Evolutionary conservation across 2,797 vertebrate species (phyloP).

Genomic region (Mormyrops boulengeri): DNA sequence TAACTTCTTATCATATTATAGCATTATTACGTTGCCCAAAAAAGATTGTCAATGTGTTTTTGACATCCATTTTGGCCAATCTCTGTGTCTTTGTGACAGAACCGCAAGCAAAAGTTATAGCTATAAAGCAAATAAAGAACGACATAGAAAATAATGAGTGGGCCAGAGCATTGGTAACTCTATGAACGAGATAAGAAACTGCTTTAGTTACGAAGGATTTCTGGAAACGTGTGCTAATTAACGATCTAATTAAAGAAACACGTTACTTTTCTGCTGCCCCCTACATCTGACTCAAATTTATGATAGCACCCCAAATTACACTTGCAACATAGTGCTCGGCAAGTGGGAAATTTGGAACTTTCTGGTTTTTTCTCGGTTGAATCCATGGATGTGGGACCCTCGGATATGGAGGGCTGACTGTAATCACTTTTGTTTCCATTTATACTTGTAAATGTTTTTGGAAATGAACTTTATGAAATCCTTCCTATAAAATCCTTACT

Average conservation of each 20-base stretch:
- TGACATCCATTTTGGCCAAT: neutral
- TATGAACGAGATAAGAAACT: neutral
- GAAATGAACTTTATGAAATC: neutral
- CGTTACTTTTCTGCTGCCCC: neutral
- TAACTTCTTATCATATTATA: neutral
- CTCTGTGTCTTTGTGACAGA: neutral
- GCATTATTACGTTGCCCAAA: neutral
- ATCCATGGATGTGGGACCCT: neutral
- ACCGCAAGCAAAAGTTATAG: neutral
- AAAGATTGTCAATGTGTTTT: neutral
- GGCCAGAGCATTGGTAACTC: neutral
- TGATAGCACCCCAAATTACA: neutral
- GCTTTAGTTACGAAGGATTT: neutral
- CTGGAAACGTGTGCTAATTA: neutral
- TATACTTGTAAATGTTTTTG: neutral
- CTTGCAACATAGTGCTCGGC: neutral
- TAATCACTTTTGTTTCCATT: neutral
- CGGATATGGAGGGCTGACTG: neutral
- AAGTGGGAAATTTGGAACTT: neutral
- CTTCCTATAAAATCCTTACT: neutral
- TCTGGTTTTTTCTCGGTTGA: neutral
- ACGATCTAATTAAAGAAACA: neutral
- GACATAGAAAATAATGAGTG: neutral
- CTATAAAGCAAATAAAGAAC: neutral
- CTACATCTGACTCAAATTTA: neutral